Evolutionary conservation across 2,113 vertebrate genomes (phyloP).

Genomic region (Jaculus jaculus): DNA sequence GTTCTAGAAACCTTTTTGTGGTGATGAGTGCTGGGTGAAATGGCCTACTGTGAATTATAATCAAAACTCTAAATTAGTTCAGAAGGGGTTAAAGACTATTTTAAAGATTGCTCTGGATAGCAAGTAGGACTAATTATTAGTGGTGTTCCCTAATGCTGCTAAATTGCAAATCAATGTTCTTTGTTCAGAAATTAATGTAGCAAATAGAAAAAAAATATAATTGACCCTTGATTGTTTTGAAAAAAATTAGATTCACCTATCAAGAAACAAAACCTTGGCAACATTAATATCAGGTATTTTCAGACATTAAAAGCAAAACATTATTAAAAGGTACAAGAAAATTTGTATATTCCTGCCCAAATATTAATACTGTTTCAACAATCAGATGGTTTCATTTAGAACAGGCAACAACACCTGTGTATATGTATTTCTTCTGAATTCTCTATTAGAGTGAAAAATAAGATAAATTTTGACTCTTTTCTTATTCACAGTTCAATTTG

Average conservation of each 20-base stretch:
- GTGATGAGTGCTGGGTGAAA: not conserved
- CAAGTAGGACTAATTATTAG: not conserved
- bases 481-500: not conserved
- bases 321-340: not conserved
- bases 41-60: not conserved
- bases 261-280: not conserved
- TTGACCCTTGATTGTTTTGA: not conserved
- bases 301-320: not conserved
- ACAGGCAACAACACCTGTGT: not conserved
- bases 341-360: not conserved
- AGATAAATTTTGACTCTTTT: not conserved
- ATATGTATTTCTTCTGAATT: not conserved
- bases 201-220: not conserved
- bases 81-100: not conserved
- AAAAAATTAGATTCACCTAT: conserved; percentile 38
- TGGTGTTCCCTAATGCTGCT: conserved; percentile 20
- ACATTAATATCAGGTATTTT: not conserved
- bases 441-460: not conserved
- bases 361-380: not conserved
- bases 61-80: not conserved
- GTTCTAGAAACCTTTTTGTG: conserved; percentile 44
- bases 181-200: conserved; percentile 36
- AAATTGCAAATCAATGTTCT: conserved; percentile 40
- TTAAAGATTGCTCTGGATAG: not conserved
- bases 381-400: not conserved